Conservation (phyloP, 1,140 invertebrate genomes). For the Ganaspis sp. region DNA sequence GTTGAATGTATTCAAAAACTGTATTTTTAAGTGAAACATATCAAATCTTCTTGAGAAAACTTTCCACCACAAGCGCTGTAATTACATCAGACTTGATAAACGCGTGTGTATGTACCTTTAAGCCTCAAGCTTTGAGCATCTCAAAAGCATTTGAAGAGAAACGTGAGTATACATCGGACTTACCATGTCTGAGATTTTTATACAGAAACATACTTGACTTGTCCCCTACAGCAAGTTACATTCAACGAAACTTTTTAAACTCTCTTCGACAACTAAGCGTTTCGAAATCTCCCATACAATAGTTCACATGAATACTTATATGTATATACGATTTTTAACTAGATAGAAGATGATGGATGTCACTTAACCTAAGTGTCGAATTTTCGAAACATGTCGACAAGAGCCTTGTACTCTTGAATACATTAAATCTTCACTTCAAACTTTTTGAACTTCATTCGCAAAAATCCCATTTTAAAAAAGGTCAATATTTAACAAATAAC, state of each 20-base stretch:
- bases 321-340: not conserved
- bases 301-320: not conserved
- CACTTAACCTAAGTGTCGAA: not conserved
- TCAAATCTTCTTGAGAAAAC: not conserved
- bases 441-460: too few relatives aligned
- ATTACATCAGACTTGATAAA: not conserved
- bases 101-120: too few relatives aligned
- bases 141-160: slow-evolving; percentile 5
- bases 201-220: not conserved
- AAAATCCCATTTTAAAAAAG: too few relatives aligned
- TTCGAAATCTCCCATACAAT: slow-evolving; percentile 1
- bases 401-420: too few relatives aligned
- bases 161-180: slow-evolving; percentile 2
- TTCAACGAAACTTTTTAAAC: not conserved
- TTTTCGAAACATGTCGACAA: not conserved
- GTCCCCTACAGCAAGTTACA: slow-evolving; percentile 20
- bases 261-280: not conserved
- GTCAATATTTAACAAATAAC: too few relatives aligned
- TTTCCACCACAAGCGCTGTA: not conserved
- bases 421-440: not conserved
- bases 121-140: not conserved
- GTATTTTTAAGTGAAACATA: too few relatives aligned
- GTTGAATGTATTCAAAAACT: too few relatives aligned
- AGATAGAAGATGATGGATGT: not conserved
- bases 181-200: not conserved